A percentile compares a stretch with the other conserved stretches of the same genome.
Conservation (phyloP, 2,888 invertebrate genomes). For the Electrophaes corylata region DNA sequence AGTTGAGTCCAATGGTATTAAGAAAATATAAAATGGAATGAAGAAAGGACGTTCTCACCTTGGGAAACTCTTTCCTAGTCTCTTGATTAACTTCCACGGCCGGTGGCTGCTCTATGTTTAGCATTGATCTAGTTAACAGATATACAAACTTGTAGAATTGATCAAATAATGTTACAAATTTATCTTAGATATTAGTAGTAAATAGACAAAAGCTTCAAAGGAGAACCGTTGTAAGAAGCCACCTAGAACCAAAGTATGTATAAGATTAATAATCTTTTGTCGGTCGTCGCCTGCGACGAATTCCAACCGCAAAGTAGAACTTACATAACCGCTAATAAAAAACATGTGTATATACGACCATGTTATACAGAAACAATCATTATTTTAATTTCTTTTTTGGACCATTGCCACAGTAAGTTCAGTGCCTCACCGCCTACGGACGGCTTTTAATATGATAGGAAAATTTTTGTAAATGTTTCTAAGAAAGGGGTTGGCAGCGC, state of each 20-base stretch:
- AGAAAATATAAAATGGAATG: constrained; percentile 18
- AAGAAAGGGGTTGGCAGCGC: constrained; percentile 21
- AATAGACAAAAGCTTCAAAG: too few species aligned
- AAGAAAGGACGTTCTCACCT: constrained; percentile 52
- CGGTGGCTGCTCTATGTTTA: constrained; percentile 79
- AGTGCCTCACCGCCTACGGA: constrained; percentile 29
- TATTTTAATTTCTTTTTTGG: constrained; percentile 37
- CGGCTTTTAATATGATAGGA: constrained; percentile 31
- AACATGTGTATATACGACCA: background rate
- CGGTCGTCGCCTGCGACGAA: too few species aligned
- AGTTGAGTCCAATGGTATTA: background rate
- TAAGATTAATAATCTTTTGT: too few species aligned
- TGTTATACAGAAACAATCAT: constrained; percentile 9
- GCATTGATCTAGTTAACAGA: constrained; percentile 66
- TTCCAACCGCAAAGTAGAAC: background rate
- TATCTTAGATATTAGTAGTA: background rate
- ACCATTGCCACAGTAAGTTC: constrained; percentile 30
- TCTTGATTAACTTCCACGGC: constrained; percentile 63
- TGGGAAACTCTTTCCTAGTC: constrained; percentile 64
- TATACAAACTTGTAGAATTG: constrained; percentile 18
- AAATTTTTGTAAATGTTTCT: constrained; percentile 27
- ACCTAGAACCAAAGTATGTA: too few species aligned
- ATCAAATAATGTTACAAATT: background rate
- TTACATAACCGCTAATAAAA: background rate
- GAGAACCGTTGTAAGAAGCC: too few species aligned